These are phyloP conservation scores for Archocentrus centrarchus DNA, from an alignment of 2,113 vertebrate genomes.

Conservation along the genomic window DNA sequence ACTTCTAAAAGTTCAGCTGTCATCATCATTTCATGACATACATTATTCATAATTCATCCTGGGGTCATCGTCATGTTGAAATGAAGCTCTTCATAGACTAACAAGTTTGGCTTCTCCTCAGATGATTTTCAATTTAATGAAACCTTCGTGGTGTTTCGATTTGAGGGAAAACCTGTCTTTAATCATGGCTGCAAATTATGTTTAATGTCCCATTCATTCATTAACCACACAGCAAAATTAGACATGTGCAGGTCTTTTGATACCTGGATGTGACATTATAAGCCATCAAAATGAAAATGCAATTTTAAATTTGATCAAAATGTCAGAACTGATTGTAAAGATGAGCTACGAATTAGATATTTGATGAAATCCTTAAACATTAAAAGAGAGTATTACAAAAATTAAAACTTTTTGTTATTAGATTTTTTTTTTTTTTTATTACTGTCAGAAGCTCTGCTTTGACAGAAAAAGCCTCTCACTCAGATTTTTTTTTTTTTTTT, in stretches of 20 bases:
- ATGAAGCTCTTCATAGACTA: not conserved
- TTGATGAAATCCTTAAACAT: conserved; percentile 35
- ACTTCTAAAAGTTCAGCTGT: conserved; percentile 14
- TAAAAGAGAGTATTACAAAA: conserved; percentile 6
- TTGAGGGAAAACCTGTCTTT: not conserved
- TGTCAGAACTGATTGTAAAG: not conserved
- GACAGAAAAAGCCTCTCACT: not conserved
- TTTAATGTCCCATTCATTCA: conserved; percentile 7
- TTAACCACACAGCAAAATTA: not conserved
- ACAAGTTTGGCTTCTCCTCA: not conserved
- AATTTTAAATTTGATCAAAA: conserved; percentile 10
- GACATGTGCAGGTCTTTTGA: not conserved
- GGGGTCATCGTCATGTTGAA: not conserved
- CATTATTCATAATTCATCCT: conserved; percentile 21
- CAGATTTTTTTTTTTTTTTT: not conserved
- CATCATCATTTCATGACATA: not conserved
- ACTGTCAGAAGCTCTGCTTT: not conserved
- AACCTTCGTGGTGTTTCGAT: not conserved
- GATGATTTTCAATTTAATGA: conserved; percentile 3
- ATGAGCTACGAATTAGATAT: not conserved
- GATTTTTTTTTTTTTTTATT: not conserved
- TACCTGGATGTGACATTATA: not conserved
- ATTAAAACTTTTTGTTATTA: conserved; percentile 9
- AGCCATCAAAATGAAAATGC: conserved; percentile 13
- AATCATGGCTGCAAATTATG: conserved; percentile 16